phyloP scores from a whole-genome alignment of 2,888 invertebrate genomes.

The Pelosia muscerda region DNA sequence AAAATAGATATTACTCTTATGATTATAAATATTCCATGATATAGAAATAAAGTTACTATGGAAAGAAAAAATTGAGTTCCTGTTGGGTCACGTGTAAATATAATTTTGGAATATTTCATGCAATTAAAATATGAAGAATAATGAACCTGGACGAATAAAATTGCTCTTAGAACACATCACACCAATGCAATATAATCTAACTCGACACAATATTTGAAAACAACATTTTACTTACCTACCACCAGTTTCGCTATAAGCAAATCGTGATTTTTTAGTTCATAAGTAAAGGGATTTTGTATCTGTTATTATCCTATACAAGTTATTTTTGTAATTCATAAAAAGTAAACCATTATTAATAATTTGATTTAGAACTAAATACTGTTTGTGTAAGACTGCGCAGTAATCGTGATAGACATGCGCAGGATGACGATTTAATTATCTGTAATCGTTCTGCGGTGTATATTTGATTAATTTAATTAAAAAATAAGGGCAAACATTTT shows the following conservation, averaged over 20 bases:
- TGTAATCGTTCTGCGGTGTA: background rate
- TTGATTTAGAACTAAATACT: slow-evolving; percentile 5
- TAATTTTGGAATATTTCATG: background rate
- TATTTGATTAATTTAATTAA: background rate
- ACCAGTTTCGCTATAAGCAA: slow-evolving; percentile 55
- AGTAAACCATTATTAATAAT: slow-evolving; percentile 19
- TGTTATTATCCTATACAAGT: slow-evolving; percentile 29
- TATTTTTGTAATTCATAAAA: slow-evolving; percentile 44
- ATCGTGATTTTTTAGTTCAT: slow-evolving; percentile 61
- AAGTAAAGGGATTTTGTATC: slow-evolving; percentile 53
- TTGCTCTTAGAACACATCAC: too few relatives aligned
- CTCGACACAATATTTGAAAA: slow-evolving; percentile 2
- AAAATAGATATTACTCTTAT: background rate
- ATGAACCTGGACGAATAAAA: slow-evolving; percentile 5
- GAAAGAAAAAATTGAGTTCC: background rate
- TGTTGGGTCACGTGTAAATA: background rate
- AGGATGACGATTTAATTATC: background rate
- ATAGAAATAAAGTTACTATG: background rate
- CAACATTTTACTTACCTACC: slow-evolving; percentile 26
- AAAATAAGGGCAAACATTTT: background rate
- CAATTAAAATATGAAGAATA: background rate
- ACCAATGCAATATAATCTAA: background rate
- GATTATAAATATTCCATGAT: background rate
- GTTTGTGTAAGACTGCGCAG: background rate
- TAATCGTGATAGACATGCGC: background rate